Percentiles rank a stretch among this genome's conserved stretches.
phyloP scores from a whole-genome alignment of 2,797 vertebrate species.

The Orestias chungarensis region DNA sequence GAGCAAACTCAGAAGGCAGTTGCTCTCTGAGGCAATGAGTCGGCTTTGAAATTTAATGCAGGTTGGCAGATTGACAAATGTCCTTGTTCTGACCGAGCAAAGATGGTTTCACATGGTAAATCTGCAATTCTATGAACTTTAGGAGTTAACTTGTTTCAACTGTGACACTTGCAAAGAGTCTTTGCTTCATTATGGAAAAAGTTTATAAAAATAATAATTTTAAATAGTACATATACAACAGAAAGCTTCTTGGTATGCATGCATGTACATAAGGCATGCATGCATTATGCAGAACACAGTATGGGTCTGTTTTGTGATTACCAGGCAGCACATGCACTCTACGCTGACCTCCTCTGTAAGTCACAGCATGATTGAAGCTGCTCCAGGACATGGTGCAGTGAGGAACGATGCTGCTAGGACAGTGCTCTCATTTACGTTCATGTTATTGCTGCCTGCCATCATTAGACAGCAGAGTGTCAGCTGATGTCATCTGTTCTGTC shows the following conservation, averaged over 20 bases:
- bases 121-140: background rate
- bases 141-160: background rate
- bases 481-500: constrained; percentile 58
- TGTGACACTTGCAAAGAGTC: background rate
- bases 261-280: constrained; percentile 2
- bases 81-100: constrained; percentile 28
- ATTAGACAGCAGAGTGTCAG: constrained; percentile 47
- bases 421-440: constrained; percentile 22
- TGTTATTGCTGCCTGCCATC: constrained; percentile 16
- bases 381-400: background rate
- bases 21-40: background rate
- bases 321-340: constrained; percentile 1
- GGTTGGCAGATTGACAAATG: constrained; percentile 35
- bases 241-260: constrained; percentile 18
- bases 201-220: background rate
- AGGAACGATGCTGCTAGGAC: constrained; percentile 24
- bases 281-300: constrained; percentile 25
- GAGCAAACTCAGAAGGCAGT: background rate
- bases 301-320: constrained; percentile 15
- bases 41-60: constrained; percentile 25
- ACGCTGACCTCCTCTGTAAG: constrained; percentile 6
- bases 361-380: constrained; percentile 14
- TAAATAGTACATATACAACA: background rate
- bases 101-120: background rate
- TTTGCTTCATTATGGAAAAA: background rate